Percentiles rank a stretch among this genome's conserved stretches.
These are phyloP conservation scores for Sesamia inferens DNA, from an alignment of 2,888 invertebrate genomes.

Conservation along the genomic window DNA sequence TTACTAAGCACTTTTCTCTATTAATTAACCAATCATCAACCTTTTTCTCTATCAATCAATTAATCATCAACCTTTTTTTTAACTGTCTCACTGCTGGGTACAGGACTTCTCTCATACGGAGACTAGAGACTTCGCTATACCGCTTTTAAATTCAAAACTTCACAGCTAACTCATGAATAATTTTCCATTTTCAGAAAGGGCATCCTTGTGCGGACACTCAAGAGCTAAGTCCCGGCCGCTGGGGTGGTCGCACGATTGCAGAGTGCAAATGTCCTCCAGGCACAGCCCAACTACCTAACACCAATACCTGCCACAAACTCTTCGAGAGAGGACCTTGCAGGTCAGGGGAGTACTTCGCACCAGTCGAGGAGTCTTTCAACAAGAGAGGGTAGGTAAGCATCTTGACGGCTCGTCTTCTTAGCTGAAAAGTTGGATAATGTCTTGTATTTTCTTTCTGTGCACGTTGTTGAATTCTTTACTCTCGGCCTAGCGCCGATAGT, in stretches of 20 bases:
- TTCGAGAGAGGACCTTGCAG: slow-evolving; percentile 94
- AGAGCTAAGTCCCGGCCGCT: slow-evolving; percentile 92
- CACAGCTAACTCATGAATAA: not conserved
- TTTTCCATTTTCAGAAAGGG: slow-evolving; percentile 87
- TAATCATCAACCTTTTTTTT: too few species aligned
- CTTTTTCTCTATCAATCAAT: too few species aligned
- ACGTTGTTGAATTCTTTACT: not conserved
- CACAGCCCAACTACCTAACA: slow-evolving; percentile 92
- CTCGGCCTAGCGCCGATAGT: not conserved
- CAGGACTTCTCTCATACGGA: too few species aligned
- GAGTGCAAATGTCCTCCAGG: slow-evolving; percentile 96
- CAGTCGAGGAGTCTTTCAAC: slow-evolving; percentile 89
- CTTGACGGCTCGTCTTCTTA: slow-evolving; percentile 60
- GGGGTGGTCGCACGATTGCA: slow-evolving; percentile 91
- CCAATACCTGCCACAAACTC: slow-evolving; percentile 93
- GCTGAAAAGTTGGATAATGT: slow-evolving; percentile 51
- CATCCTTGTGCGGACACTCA: slow-evolving; percentile 96
- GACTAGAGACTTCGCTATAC: too few species aligned
- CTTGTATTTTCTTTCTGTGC: not conserved
- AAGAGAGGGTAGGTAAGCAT: slow-evolving; percentile 89
- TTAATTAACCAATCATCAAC: too few species aligned
- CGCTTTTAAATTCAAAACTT: not conserved
- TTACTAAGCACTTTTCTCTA: not conserved
- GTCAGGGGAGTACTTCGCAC: slow-evolving; percentile 93
- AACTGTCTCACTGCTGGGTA: too few species aligned